Evolutionary conservation across 2,113 vertebrate species (phyloP), one percentile per base, ranked within the genome.

Genomic region (Lasiurus cinereus): DNA sequence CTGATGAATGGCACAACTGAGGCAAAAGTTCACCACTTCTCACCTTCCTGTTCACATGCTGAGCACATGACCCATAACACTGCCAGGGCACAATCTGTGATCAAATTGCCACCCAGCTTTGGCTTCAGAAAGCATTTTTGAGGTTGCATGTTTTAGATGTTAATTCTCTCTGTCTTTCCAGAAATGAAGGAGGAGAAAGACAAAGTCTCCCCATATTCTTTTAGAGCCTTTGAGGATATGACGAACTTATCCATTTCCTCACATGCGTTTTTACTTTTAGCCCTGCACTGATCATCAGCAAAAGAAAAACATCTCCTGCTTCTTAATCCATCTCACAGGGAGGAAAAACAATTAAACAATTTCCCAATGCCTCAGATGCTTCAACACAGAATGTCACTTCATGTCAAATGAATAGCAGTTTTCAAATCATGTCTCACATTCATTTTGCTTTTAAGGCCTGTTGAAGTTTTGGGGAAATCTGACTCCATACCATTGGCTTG

Each of bases 11-110:
- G 98, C 98, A 98, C 97, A 96, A 98, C 98, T 96, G 97, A 99
- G 99, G 99, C 98, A 99, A 99, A 99, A 99, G 99, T 99, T 99
- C 99, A 98, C 97, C 97, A 97, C 96, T 97, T 98, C 99, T 99
- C 98, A 99, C 99, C 99, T 99, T 99, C 99, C 99, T 99, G 99
- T 99, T 99, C 99, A 98, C 98, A 98, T 98, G 98, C 98, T 98
- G 97, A 98, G 98, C 98, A 98, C 94, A 96, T 97, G 98, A 98
- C 98, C 98, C 98, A 96, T 98, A 97, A 98, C 98, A 98, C 70
- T 56, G 96, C 96, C 93, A 91, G 98, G 98, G 96, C 85, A 91
- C 77, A 88, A 83, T 95, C 95, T 97, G 92, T 89, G 98, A 98
- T 97, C 97, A 97, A 97, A 98, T 97, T 88, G 88, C 93, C 82